A percentile compares a stretch with the other conserved stretches of the same genome.
Evolutionary conservation across 2,888 invertebrate genomes (phyloP).

Genomic region (Drosophila prostipennis): DNA sequence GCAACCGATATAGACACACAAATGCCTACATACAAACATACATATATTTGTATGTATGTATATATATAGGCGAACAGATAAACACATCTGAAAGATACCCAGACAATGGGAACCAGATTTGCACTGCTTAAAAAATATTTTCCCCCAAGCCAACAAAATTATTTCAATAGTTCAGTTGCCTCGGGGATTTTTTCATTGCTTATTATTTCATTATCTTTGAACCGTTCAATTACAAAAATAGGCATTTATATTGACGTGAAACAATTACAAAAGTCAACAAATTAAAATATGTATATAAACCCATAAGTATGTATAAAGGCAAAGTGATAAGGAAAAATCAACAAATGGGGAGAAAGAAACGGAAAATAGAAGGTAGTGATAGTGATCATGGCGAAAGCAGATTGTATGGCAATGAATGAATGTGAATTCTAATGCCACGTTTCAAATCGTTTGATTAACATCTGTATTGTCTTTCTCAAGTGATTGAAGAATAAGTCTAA

Average conservation of each 20-base stretch:
- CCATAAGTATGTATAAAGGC: background rate
- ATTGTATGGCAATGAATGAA: constrained; percentile 17
- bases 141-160: background rate
- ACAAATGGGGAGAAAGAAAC: background rate
- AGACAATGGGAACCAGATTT: constrained; percentile 4
- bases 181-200: background rate
- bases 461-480: background rate
- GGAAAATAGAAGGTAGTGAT: background rate
- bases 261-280: constrained; percentile 7
- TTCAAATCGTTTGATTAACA: background rate
- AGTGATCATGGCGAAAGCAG: constrained; percentile 3
- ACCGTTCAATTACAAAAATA: constrained; percentile 15
- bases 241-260: constrained; percentile 2
- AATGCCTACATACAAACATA: background rate
- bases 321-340: constrained; percentile 5
- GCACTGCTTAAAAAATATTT: constrained; percentile 6
- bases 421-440: background rate
- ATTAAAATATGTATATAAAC: background rate
- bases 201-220: background rate
- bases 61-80: background rate
- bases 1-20: constrained; percentile 29
- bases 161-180: background rate
- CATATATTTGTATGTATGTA: too few relatives aligned
- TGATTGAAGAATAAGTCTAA: background rate
- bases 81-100: constrained; percentile 5